These are phyloP conservation scores for Danaus plexippus DNA, from an alignment of 1,140 invertebrate species.

Conservation along the genomic window DNA sequence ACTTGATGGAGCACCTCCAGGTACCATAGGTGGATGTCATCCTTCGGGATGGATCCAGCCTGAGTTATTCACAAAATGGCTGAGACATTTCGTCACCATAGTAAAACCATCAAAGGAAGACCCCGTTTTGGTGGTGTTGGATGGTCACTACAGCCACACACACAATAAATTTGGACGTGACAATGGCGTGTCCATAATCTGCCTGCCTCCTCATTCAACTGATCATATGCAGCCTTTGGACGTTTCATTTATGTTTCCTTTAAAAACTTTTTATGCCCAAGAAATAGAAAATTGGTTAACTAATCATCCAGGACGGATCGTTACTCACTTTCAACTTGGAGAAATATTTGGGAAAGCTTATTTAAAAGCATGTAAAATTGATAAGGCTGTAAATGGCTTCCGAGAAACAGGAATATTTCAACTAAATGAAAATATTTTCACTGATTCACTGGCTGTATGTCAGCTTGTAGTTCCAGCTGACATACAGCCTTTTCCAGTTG, in stretches of 20 bases:
- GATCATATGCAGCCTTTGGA: constrained; percentile 56
- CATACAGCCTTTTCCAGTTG: constrained; percentile 15
- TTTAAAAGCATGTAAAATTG: constrained; percentile 26
- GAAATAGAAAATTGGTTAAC: constrained; percentile 36
- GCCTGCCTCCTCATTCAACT: constrained; percentile 45
- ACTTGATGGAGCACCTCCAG: no score
- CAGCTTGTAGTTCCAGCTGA: constrained; percentile 17
- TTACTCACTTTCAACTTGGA: constrained; percentile 32
- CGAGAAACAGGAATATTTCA: constrained; percentile 26
- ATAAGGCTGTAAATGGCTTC: constrained; percentile 27
- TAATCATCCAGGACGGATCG: constrained; percentile 29
- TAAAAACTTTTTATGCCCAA: constrained; percentile 44
- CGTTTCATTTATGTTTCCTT: constrained; percentile 42
- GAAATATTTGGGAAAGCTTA: constrained; percentile 37
- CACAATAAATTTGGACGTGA: constrained; percentile 47
- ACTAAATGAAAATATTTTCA: constrained; percentile 25
- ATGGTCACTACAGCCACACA: constrained; percentile 56
- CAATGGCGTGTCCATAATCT: constrained; percentile 44
- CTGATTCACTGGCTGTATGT: no score
- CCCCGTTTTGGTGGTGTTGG: constrained; percentile 49
- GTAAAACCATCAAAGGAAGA: constrained; percentile 19
- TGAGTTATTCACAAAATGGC: constrained; percentile 45
- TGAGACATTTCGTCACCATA: constrained; percentile 40
- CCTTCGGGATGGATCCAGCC: constrained; percentile 42
- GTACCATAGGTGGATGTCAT: constrained; percentile 29